A percentile compares a stretch with the other conserved stretches of the same genome.
phyloP scores from a whole-genome alignment of 2,888 invertebrate species.

The Sarcophaga caerulescens region DNA sequence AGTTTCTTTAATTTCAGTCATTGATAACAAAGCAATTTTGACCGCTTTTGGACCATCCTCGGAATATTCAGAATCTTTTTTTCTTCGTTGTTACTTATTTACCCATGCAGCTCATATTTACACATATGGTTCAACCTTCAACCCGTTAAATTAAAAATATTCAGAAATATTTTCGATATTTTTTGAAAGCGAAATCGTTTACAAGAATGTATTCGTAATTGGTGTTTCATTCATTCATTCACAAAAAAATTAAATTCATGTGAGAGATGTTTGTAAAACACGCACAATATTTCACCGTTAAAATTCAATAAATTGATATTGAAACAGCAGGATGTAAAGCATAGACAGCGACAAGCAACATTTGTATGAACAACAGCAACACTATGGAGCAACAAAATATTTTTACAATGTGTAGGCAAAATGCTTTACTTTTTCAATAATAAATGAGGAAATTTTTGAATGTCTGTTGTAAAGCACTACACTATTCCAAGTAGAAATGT shows the following conservation, averaged over 20 bases:
- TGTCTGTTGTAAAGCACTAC: not conserved
- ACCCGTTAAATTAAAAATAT: constrained; percentile 9
- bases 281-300: constrained; percentile 64
- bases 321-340: constrained; percentile 43
- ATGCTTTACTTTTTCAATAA: not conserved
- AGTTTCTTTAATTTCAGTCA: too few species aligned
- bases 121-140: too few species aligned
- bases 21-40: too few species aligned
- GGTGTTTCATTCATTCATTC: not conserved
- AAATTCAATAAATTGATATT: constrained; percentile 65
- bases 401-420: not conserved
- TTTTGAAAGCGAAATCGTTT: too few species aligned
- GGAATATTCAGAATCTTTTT: not conserved
- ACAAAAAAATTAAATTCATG: constrained; percentile 21
- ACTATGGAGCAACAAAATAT: not conserved
- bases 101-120: not conserved
- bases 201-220: too few species aligned
- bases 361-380: constrained; percentile 12
- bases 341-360: constrained; percentile 41
- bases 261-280: constrained; percentile 61
- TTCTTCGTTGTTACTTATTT: not conserved
- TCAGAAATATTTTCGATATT: not conserved
- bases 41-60: not conserved
- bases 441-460: not conserved
- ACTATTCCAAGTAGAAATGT: not conserved